Evolutionary conservation across 2,797 vertebrate species (phyloP).

Genomic region (Epinephelus awoara): DNA sequence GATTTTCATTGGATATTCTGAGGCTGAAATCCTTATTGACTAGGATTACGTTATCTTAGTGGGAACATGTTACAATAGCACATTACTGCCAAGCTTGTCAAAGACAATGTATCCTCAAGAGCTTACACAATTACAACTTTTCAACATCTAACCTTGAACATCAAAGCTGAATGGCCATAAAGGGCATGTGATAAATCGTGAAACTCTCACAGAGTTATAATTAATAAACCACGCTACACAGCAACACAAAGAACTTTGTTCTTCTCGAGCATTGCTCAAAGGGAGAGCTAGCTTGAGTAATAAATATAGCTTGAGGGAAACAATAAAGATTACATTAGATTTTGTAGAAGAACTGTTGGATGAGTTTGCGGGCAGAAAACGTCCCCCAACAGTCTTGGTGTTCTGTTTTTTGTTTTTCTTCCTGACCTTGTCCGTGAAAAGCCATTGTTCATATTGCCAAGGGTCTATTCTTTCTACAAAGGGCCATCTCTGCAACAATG

Average conservation of each 20-base stretch:
- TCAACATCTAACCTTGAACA: slow-evolving; percentile 19
- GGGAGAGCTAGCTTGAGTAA: background rate
- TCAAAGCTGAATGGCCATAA: slow-evolving; percentile 36
- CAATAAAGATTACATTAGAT: slow-evolving; percentile 5
- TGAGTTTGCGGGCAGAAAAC: slow-evolving; percentile 13
- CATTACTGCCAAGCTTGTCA: background rate
- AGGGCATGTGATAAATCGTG: slow-evolving; percentile 18
- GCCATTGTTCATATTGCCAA: slow-evolving; percentile 60
- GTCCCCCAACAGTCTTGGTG: slow-evolving; percentile 7
- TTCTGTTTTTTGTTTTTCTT: slow-evolving; percentile 21
- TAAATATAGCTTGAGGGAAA: slow-evolving; percentile 25
- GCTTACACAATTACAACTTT: slow-evolving; percentile 2
- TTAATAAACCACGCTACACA: slow-evolving; percentile 16
- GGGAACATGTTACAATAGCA: background rate
- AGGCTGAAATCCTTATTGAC: background rate
- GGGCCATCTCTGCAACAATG: slow-evolving; percentile 51
- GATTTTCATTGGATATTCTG: background rate
- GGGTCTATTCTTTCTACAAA: slow-evolving; percentile 63
- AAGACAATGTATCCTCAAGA: background rate
- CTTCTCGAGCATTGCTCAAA: slow-evolving; percentile 5
- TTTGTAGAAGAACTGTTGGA: slow-evolving; percentile 19
- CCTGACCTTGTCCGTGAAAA: slow-evolving; percentile 54
- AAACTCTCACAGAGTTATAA: slow-evolving; percentile 8
- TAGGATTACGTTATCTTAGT: background rate
- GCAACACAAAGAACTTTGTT: slow-evolving; percentile 30